Evolutionary conservation across 2,113 vertebrate genomes (phyloP).

Genomic region (Excalfactoria chinensis): DNA sequence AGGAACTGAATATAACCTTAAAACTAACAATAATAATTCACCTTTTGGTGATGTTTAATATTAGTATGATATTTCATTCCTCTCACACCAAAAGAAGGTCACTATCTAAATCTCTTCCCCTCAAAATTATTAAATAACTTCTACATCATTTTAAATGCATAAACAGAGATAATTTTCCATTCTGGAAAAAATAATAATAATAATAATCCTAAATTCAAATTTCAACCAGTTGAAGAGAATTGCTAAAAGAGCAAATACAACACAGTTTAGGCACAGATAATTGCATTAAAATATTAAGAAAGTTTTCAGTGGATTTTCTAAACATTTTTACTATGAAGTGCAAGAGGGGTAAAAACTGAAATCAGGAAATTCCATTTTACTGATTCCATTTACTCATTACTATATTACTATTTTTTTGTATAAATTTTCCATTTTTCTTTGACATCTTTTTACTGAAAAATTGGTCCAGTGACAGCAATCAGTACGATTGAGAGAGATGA

Average conservation of each 20-base stretch:
- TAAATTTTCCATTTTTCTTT: neutral
- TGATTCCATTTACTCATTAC: neutral
- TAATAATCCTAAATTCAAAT: neutral
- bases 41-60: neutral
- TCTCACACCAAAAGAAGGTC: fast-evolving
- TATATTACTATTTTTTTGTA: neutral
- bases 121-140: neutral
- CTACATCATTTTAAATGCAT: neutral
- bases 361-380: neutral
- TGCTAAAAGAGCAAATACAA: neutral
- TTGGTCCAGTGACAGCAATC: neutral
- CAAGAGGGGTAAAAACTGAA: neutral
- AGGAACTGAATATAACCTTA: neutral
- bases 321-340: neutral
- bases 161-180: neutral
- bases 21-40: neutral
- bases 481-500: neutral
- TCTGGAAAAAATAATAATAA: neutral
- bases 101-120: too few species aligned
- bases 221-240: neutral
- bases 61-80: neutral
- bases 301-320: neutral
- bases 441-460: neutral
- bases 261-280: neutral
- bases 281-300: neutral